A percentile compares a stretch with the other conserved stretches of the same genome.
These are phyloP conservation scores for Pentalonia nigronervosa DNA, from an alignment of 1,140 invertebrate genomes.

Conservation along the genomic window DNA sequence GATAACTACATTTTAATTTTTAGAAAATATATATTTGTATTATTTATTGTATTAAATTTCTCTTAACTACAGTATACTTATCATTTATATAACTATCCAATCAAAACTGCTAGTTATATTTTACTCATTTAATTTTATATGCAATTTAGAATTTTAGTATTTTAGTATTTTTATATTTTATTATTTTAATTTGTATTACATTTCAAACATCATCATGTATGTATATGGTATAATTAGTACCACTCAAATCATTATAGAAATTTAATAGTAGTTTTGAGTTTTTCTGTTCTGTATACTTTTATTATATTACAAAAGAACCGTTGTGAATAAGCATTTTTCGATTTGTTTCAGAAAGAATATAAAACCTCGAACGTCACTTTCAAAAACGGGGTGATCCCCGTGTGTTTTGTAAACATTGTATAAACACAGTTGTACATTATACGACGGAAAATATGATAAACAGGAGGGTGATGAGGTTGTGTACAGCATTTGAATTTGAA, in stretches of 20 bases:
- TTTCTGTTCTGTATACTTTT: not conserved
- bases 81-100: too few relatives aligned
- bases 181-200: not conserved
- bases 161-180: not conserved
- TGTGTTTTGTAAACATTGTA: not conserved
- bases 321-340: not conserved
- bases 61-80: too few relatives aligned
- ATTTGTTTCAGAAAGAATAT: not conserved
- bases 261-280: not conserved
- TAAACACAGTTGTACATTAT: not conserved
- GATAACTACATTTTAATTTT: too few relatives aligned
- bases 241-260: not conserved
- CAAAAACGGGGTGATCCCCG: not conserved
- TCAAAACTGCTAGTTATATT: not conserved
- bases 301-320: not conserved
- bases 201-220: not conserved
- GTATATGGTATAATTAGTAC: too few relatives aligned
- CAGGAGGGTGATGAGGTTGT: not conserved
- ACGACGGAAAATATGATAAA: not conserved
- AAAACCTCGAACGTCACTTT: not conserved
- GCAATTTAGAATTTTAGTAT: not conserved
- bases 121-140: not conserved
- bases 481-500: not conserved
- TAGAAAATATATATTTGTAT: too few relatives aligned
- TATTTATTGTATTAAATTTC: not conserved